Evolutionary conservation across 2,888 invertebrate species (phyloP), one percentile per base, ranked within the genome.

Genomic region (Brachyptera putata): DNA sequence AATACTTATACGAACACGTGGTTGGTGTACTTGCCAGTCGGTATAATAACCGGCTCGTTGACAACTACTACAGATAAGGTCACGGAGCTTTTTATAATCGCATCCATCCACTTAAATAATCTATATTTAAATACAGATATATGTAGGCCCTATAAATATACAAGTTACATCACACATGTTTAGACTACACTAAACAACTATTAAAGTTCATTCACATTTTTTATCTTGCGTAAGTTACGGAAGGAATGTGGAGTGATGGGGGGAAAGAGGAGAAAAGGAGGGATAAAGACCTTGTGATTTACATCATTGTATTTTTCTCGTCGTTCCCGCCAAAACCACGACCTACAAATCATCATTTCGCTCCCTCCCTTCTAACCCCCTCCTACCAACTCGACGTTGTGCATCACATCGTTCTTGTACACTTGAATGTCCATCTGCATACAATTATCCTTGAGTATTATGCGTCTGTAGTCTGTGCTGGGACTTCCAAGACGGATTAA

Each of bases 171-270:
- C 60, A 60, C 57, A 53, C n/a, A n/a, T n/a, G n/a, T n/a, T n/a
- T n/a, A n/a, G n/a, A n/a, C 39, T 49, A 43, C 34, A 49, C 37
- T 26, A 49, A 60, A 56, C 39, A 26, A 46, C 53, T 50, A 50
- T 53, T 53, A 53, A 34, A 53, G 60, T 60, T 60, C 60, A 60
- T 60, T 60, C 60, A 57, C 60, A 50, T 56, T 59, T 50, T 34
- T 22, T 21, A 22, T 21, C 43, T 1, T 30, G 24, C 46, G 24
- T 4, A 5, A 4, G 18, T 4, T 2, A 3, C 16, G 43, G 43
- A n/a, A 18, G 46, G 18, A 46, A 46, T 46, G 41, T 43, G 22
- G 39, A 60, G 46, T 22, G 55, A n/a, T 22, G 39, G 7, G 50
- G n/a, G 25, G 37, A 56, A 26, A 46, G 46, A 36, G 60, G 58